Conservation (phyloP, 2,113 vertebrate genomes). For the Oncorhynchus mykiss region DNA sequence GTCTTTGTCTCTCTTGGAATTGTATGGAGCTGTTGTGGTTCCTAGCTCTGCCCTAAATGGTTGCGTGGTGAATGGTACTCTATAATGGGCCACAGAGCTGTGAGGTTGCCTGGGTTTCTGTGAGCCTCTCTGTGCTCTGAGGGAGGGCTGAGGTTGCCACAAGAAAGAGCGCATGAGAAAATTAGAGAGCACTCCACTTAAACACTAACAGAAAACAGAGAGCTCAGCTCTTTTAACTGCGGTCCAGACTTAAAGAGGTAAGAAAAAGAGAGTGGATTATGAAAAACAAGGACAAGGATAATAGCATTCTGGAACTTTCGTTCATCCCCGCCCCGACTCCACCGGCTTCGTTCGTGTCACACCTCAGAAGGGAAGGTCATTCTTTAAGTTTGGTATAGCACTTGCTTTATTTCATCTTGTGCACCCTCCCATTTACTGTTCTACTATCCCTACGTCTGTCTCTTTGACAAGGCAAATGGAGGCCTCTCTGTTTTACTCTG, state of each 20-base stretch:
- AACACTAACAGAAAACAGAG: slow-evolving; percentile 70
- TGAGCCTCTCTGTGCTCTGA: slow-evolving; percentile 41
- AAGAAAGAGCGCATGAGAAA: slow-evolving; percentile 76
- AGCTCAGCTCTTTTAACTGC: slow-evolving; percentile 57
- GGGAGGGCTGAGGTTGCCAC: slow-evolving; percentile 65
- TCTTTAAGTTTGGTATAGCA: slow-evolving; percentile 3
- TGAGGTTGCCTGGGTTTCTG: slow-evolving; percentile 46
- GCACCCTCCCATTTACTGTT: slow-evolving; percentile 20
- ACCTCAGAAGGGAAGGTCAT: slow-evolving; percentile 36
- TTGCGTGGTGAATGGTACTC: not conserved
- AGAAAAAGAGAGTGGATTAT: slow-evolving; percentile 44
- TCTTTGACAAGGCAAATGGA: no score
- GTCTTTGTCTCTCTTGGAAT: slow-evolving; percentile 32
- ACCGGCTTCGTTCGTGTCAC: slow-evolving; percentile 42
- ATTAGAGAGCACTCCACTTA: slow-evolving; percentile 77
- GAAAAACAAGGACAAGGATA: slow-evolving; percentile 47
- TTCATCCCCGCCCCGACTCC: slow-evolving; percentile 34
- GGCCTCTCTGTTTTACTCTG: slow-evolving; percentile 11
- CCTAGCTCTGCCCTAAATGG: slow-evolving; percentile 1
- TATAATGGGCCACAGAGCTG: slow-evolving; percentile 51
- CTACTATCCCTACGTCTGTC: no score
- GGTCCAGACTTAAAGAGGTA: slow-evolving; percentile 63
- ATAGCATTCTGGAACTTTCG: slow-evolving; percentile 53
- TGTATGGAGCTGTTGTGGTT: slow-evolving; percentile 4
- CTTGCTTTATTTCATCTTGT: slow-evolving; percentile 14